Evolutionary conservation across 2,797 vertebrate species (phyloP).

Genomic region (Mus spretus): DNA sequence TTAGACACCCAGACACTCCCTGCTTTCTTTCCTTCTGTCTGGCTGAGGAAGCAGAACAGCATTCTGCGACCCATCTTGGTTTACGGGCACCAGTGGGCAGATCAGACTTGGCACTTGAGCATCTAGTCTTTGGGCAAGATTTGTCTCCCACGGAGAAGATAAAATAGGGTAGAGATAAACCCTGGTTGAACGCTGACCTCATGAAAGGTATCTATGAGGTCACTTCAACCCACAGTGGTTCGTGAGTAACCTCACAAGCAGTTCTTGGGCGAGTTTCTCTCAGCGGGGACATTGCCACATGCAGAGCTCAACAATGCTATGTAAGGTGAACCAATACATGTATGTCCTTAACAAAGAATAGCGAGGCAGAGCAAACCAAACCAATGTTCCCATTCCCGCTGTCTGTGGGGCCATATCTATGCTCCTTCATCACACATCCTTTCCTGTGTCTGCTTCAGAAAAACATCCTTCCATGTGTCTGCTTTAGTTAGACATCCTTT

Average conservation of each 20-base stretch:
- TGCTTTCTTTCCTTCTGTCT: background rate
- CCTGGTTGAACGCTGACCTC: background rate
- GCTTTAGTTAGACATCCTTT: background rate
- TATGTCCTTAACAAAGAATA: background rate
- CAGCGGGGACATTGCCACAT: background rate
- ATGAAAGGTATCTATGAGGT: accelerated
- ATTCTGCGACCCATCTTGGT: accelerated
- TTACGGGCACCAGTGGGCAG: accelerated
- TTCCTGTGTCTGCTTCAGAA: background rate
- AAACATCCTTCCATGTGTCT: background rate
- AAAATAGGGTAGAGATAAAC: background rate
- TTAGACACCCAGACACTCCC: background rate
- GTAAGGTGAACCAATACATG: background rate
- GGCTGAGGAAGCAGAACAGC: accelerated
- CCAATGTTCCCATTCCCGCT: background rate
- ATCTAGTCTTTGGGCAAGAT: background rate
- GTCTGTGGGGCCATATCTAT: background rate
- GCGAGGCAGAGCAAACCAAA: background rate
- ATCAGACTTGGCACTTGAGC: background rate
- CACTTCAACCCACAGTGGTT: too few species aligned
- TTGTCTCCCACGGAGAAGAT: background rate
- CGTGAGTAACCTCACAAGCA: background rate
- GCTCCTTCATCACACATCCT: background rate
- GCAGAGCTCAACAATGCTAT: background rate
- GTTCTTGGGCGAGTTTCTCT: background rate